Evolutionary conservation across 1,140 invertebrate species (phyloP), one percentile per base, ranked within the genome.

Genomic region (Pygmarrhopalites habei): DNA sequence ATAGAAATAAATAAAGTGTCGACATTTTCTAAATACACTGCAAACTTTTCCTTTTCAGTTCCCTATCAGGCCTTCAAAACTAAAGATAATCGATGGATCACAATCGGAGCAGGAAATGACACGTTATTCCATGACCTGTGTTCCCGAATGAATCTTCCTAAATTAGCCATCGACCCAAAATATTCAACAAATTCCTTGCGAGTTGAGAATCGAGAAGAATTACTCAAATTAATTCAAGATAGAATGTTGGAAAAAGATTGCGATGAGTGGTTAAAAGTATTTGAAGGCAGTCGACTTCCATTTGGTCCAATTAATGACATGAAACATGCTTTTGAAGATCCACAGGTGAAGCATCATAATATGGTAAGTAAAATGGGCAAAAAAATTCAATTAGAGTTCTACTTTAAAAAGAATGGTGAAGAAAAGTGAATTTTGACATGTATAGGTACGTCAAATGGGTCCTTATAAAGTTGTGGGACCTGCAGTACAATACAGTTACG

Each of bases 51-150:
- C 32, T 35, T 35, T 15, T 35, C 15, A 7, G 32, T 98, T 0
- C 95, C 95, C 0, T 98, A 98, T 74, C 86, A 96, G 81, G 81
- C 85, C 29, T 95, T 94, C 73, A 76, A 80, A 72, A 92, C 90
- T 0, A 82, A 81, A 72, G 84, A 92, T 78, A 87, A 89, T 15
- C 74, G 75, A 35, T 87, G 87, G 72, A 81, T 95, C 21, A 68
- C 64, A 2, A 78, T 96, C 25, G 91, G 92, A 3, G 82, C 88
- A 47, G 69, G 65, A 0, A 90, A 86, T 32, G 83, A 92, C 77
- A 71, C 76, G 1, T 89, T 93, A 73, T 95, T 91, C 76, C 65
- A 73, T 46, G 81, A 83, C 56, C 78, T 92, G 10, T 86, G 88
- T 72, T 74, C 82, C 68, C 75, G 78, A 58, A 77, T 96, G 7